These are phyloP conservation scores for Embidobia sp. DNA, from an alignment of 2,888 invertebrate genomes.

Conservation along the genomic window DNA sequence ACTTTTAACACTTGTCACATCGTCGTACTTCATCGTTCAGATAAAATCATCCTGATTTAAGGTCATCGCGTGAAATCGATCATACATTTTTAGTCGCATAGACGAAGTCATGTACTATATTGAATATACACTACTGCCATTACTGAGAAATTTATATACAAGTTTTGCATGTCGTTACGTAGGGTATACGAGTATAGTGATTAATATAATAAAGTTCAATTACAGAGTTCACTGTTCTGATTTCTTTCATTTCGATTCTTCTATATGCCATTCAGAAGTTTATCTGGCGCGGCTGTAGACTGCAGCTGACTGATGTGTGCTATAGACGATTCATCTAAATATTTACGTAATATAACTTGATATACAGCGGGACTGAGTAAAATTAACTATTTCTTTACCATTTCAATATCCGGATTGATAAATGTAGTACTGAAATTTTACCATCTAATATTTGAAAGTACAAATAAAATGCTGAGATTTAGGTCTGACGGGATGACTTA, in stretches of 20 bases:
- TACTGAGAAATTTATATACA: slow-evolving; percentile 47
- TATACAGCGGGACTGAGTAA: slow-evolving; percentile 34
- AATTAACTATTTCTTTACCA: slow-evolving; percentile 19
- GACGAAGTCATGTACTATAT: slow-evolving; percentile 39
- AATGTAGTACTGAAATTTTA: no score
- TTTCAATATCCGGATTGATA: slow-evolving; percentile 16
- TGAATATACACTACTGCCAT: slow-evolving; percentile 46
- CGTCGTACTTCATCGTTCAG: slow-evolving; percentile 43
- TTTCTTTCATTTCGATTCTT: slow-evolving; percentile 40
- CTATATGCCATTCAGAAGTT: slow-evolving; percentile 28
- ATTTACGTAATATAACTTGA: slow-evolving; percentile 31
- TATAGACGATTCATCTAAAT: slow-evolving; percentile 37
- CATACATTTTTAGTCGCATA: slow-evolving; percentile 20
- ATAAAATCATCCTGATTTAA: slow-evolving; percentile 54
- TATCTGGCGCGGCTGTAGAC: slow-evolving; percentile 17
- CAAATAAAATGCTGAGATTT: slow-evolving; percentile 18
- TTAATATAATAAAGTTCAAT: slow-evolving; percentile 45
- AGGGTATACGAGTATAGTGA: slow-evolving; percentile 43
- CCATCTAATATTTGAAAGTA: no score
- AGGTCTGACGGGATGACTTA: not conserved
- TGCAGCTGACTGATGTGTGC: slow-evolving; percentile 34
- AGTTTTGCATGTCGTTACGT: slow-evolving; percentile 50
- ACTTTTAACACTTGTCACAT: slow-evolving; percentile 40
- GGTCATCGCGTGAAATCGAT: slow-evolving; percentile 39
- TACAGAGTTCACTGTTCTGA: slow-evolving; percentile 22